Conservation (phyloP, 2,113 vertebrate species). For the Cygnus atratus region DNA sequence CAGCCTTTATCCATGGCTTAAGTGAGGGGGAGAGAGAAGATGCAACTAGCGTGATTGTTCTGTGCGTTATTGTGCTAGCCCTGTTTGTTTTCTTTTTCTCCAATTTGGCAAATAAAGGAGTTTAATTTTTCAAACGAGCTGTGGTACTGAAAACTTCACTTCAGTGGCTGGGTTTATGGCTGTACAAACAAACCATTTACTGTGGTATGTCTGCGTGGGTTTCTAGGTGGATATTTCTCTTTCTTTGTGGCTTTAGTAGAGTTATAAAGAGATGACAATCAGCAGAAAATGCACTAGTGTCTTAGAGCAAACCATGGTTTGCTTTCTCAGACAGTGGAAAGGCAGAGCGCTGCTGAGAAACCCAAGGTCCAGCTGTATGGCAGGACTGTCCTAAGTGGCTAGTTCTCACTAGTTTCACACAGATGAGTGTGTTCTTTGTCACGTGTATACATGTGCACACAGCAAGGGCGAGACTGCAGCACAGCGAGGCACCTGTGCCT, state of each 20-base stretch:
- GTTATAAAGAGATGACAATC: not conserved
- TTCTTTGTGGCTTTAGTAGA: not conserved
- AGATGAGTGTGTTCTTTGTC: rapidly evolving
- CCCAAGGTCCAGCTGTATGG: not conserved
- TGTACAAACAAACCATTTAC: not conserved
- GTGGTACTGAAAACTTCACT: not conserved
- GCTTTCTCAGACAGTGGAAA: not conserved
- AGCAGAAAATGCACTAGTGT: not conserved
- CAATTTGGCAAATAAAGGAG: conserved; percentile 41
- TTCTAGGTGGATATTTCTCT: not conserved
- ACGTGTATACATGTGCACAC: rapidly evolving
- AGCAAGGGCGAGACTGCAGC: not conserved
- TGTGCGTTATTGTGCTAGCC: not conserved
- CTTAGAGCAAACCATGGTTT: not conserved
- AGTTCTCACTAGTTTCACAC: rapidly evolving
- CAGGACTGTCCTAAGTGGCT: not conserved
- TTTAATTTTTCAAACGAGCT: not conserved
- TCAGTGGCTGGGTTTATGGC: not conserved
- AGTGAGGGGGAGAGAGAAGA: not conserved
- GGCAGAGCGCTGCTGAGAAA: not conserved
- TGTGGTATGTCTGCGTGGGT: not conserved
- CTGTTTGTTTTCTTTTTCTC: not conserved
- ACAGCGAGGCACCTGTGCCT: not conserved
- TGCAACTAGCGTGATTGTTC: rapidly evolving
- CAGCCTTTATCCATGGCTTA: not conserved